Evolutionary conservation across 2,888 invertebrate species (phyloP), one percentile per base, ranked within the genome.

Genomic region (Anthrax anthrax): DNA sequence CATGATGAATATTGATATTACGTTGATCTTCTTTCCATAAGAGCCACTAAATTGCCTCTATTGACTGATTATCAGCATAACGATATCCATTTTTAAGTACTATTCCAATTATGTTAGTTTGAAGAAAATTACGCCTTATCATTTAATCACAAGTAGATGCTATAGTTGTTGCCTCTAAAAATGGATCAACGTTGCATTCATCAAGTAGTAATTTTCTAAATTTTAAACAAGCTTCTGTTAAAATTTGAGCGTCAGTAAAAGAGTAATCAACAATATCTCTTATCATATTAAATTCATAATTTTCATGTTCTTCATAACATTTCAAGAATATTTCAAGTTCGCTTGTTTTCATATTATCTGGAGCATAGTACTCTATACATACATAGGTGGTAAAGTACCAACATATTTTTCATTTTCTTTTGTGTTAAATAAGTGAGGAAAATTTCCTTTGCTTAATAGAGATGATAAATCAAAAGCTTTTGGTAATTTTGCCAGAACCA

Each of bases 361-460:
- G 42, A n/a, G n/a, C n/a, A n/a, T n/a, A n/a, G n/a, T n/a, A 27
- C 23, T 8, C 8, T 27, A 27, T 8, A 27, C 5, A 27, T 27
- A 5, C 5, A 27, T 27, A 5, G 23, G 8, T n/a, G 8, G 42
- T 50, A 37, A 53, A 53, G 4, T 36, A 9, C 36, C 36, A 16
- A 36, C 16, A 12, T 36, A 36, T 16, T 51, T 39, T 49, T 46
- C 29, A 46, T 49, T 38, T 39, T 49, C 48, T 12, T 18, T n/a
- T 8, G 42, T 42, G 18, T 42, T 42, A 19, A 56, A 56, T 10
- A 56, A 39, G 46, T 56, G 50, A 2, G 56, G 54, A 45, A 57
- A 57, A 41, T 53, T 53, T 1, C 56, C 45, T 47, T 49, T 57
- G 50, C 54, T 56, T 34, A 41, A 50, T 18, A 27, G 18, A 5